Percentiles rank a stretch among this genome's conserved stretches.
phyloP scores from a whole-genome alignment of 1,140 invertebrate genomes.

The Drosophila subobscura region DNA sequence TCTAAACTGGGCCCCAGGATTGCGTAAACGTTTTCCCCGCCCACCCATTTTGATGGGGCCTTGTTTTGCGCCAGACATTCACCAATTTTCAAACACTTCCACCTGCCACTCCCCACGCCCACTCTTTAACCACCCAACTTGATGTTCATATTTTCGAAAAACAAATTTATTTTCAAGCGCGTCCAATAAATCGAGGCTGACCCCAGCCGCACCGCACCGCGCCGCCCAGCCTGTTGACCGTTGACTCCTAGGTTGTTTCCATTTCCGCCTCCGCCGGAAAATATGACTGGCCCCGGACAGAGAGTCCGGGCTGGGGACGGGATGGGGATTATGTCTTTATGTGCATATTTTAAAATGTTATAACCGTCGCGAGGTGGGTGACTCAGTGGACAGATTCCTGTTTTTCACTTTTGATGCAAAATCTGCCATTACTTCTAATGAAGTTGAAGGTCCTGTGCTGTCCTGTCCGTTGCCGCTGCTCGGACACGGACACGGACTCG shows the following conservation, averaged over 20 bases:
- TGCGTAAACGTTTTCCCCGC: conserved; percentile 39
- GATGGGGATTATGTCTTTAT: conserved; percentile 59
- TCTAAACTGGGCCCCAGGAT: conserved; percentile 22
- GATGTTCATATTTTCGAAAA: conserved; percentile 59
- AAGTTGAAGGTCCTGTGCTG: conserved; percentile 48
- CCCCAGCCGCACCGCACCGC: conserved; percentile 2
- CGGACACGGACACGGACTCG: no score
- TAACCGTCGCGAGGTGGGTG: conserved; percentile 38
- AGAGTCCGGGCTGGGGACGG: neutral
- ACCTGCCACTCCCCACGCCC: neutral
- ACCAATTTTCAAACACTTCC: neutral
- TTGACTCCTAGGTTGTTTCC: conserved; percentile 49
- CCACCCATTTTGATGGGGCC: no score
- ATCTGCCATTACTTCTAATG: conserved; percentile 68
- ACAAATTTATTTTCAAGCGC: conserved; percentile 64
- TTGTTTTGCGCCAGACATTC: conserved; percentile 16
- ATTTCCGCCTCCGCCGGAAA: conserved; percentile 44
- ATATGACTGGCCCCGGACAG: conserved; percentile 11
- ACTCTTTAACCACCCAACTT: neutral
- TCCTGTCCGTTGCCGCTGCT: no score
- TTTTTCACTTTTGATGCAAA: conserved; percentile 62
- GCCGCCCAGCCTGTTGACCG: conserved; percentile 31
- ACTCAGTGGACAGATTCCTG: conserved; percentile 33
- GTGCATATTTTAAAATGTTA: conserved; percentile 62
- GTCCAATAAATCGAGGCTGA: conserved; percentile 56